phyloP scores from a whole-genome alignment of 92 coral and sea anemone species.

The Montipora capitata region DNA sequence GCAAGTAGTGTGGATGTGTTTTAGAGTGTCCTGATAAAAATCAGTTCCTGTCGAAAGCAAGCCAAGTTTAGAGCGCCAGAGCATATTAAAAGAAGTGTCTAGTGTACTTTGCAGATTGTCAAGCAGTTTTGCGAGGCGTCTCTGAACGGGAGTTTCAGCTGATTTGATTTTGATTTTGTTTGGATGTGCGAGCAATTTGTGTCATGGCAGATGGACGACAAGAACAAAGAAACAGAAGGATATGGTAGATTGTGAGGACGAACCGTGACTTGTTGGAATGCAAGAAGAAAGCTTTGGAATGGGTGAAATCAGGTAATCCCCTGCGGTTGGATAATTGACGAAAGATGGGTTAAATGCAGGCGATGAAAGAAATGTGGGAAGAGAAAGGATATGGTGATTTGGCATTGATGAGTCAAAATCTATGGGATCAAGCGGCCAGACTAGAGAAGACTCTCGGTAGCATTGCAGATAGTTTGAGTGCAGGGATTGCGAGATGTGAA shows the following conservation, averaged over 20 bases:
- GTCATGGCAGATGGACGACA: no score
- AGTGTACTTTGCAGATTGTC: no score
- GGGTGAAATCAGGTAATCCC: slow-evolving; percentile 19
- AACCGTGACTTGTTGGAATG: slow-evolving; percentile 17
- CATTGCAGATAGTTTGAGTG: neutral
- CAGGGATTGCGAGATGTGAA: neutral
- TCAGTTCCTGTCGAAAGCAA: no score
- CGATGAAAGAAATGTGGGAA: slow-evolving; percentile 1
- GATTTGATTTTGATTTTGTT: no score
- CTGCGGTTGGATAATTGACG: slow-evolving; percentile 24
- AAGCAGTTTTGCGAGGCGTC: no score
- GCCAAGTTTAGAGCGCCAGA: no score
- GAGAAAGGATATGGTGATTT: slow-evolving; percentile 11
- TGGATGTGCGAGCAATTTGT: no score
- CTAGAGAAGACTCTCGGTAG: slow-evolving; percentile 12
- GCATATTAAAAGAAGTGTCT: no score
- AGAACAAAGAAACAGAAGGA: neutral
- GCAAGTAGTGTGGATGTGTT: no score
- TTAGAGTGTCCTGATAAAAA: no score
- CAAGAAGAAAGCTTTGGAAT: slow-evolving; percentile 36
- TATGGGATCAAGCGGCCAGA: slow-evolving; percentile 34
- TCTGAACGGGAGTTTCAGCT: no score
- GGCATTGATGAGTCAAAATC: slow-evolving; percentile 16
- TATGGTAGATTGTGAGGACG: slow-evolving; percentile 16
- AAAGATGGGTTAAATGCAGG: slow-evolving; percentile 17